Base-by-base conservation (phyloP, 2,888 invertebrate species). In the Dryobotodes eremita region DNA sequence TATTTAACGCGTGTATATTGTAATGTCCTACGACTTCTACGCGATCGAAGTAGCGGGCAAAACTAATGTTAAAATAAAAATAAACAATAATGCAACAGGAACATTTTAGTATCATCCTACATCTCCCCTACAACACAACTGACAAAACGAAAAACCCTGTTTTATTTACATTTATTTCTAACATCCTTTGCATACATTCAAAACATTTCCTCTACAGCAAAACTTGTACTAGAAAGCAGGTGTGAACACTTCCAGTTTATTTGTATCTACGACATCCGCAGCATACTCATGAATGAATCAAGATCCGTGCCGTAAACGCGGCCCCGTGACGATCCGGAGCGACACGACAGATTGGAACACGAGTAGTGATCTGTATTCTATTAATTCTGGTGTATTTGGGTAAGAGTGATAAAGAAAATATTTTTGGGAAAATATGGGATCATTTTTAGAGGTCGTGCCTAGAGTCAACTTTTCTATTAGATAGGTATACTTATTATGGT, bases 211-310 rank as follows among this genome's bases (percentile, higher is more conserved):
- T 48, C 3, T n/a, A 31, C 11, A 48, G 20, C 42, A 26, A 66
- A 75, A 72, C 36, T 71, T 50, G 17, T 46, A 46, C 23, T 23
- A 17, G 42, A 65, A 57, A 57, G 31, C 53, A 75, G 70, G 79
- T 73, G 84, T 79, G 68, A 82, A 62, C 46, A 75, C 50, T 78
- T 71, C 36, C 70, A 71, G 48, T 48, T 61, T 36, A 62, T 84
- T 68, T 46, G 59, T 36, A 65, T 61, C 59, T 10, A 50, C 64
- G 68, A 48, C 68, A 81, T 76, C 86, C 80, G 88, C 88, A 89
- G 66, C 75, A 71, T 46, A 7, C 74, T 89, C 88, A 89, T 88
- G 88, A 88, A 88, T 88, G 88, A 88, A 87, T 88, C 88, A 88
- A 70, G 75, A 61, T 10, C 50, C 13, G 59, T 42, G n/a, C 46